Evolutionary conservation across 2,113 vertebrate species (phyloP).

Genomic region (Brachypteracias leptosomus): DNA sequence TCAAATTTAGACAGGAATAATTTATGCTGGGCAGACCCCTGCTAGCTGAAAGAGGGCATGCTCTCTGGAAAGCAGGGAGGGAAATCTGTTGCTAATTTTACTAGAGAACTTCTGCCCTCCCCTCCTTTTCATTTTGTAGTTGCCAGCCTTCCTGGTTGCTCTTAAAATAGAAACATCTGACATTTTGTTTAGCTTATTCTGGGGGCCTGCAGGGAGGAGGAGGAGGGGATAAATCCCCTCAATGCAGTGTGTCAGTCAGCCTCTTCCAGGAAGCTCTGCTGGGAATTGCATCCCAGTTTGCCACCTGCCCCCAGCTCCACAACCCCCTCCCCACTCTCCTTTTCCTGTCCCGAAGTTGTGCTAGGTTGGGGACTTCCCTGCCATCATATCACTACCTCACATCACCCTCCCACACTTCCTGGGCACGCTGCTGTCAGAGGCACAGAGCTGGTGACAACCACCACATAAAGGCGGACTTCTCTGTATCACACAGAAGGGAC

Average conservation of each 20-base stretch:
- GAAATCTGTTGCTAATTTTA: constrained; percentile 61
- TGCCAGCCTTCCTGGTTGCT: constrained; percentile 53
- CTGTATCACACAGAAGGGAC: fast-evolving
- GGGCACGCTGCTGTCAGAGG: fast-evolving
- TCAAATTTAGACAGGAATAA: constrained; percentile 40
- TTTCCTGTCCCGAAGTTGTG: not conserved
- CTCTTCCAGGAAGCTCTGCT: not conserved
- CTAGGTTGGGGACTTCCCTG: not conserved
- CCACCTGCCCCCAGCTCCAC: not conserved
- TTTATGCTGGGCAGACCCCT: constrained; percentile 2
- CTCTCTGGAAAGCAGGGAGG: constrained; percentile 28
- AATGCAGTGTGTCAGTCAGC: not conserved
- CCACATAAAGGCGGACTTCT: fast-evolving
- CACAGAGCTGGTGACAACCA: fast-evolving
- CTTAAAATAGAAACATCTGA: constrained; percentile 52
- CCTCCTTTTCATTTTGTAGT: constrained; percentile 37
- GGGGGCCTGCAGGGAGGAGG: not conserved
- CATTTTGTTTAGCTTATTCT: constrained; percentile 22
- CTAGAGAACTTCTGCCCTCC: constrained; percentile 30
- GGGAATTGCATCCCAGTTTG: not conserved
- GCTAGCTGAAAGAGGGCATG: not conserved
- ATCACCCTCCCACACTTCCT: not conserved
- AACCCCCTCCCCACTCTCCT: not conserved
- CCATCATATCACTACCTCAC: not conserved
- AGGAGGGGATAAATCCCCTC: constrained; percentile 15